phyloP scores from a whole-genome alignment of 2,797 vertebrate species.

The Sebastolobus altivelis region DNA sequence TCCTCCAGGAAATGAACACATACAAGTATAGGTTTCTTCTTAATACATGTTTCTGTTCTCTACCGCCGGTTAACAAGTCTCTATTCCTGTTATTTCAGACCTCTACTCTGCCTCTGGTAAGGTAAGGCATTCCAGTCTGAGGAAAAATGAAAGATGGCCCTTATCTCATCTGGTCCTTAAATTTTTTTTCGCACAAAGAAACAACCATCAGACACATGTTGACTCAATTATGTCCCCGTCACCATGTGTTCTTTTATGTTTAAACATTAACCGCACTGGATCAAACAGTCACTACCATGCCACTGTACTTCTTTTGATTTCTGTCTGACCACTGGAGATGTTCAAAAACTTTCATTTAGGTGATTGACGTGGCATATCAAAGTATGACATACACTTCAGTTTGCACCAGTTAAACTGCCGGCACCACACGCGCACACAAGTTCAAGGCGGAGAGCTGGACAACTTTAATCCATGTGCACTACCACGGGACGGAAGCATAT shows the following conservation, averaged over 20 bases:
- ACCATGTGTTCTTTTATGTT: slow-evolving; percentile 56
- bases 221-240: slow-evolving; percentile 64
- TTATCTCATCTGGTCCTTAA: slow-evolving; percentile 32
- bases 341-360: slow-evolving; percentile 47
- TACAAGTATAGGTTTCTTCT: background rate
- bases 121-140: background rate
- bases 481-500: slow-evolving; percentile 92
- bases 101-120: background rate
- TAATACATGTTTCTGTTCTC: background rate
- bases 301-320: slow-evolving; percentile 56
- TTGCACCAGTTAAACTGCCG: slow-evolving; percentile 25
- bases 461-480: slow-evolving; percentile 91
- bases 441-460: slow-evolving; percentile 84
- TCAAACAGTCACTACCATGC: slow-evolving; percentile 41
- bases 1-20: slow-evolving; percentile 28
- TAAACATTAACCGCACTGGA: slow-evolving; percentile 39
- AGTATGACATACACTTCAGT: slow-evolving; percentile 28
- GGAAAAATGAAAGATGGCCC: slow-evolving; percentile 29
- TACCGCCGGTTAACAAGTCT: background rate
- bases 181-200: slow-evolving; percentile 35
- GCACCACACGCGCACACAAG: slow-evolving; percentile 36
- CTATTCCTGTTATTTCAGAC: background rate
- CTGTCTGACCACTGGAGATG: slow-evolving; percentile 36
- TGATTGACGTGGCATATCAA: slow-evolving; percentile 48
- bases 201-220: slow-evolving; percentile 59